Percentiles rank a stretch among this genome's conserved stretches.
These are phyloP conservation scores for Aphaenogaster rudis DNA, from an alignment of 1,140 invertebrate genomes.

Conservation along the genomic window DNA sequence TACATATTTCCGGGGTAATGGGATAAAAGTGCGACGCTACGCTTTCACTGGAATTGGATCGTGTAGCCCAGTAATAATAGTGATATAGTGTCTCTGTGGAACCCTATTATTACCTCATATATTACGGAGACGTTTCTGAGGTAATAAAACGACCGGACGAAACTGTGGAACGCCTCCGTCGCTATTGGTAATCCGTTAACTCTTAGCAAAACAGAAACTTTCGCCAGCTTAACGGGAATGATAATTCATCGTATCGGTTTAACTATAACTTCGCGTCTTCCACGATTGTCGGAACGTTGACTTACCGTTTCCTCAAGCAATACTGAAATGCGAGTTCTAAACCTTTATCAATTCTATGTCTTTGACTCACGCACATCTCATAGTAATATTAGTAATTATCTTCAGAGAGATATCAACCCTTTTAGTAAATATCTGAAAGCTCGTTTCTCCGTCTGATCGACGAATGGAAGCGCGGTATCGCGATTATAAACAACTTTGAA, in stretches of 20 bases:
- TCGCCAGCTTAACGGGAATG: conserved; percentile 29
- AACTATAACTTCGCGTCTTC: conserved; percentile 4
- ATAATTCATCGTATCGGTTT: conserved; percentile 50
- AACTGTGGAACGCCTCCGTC: conserved; percentile 21
- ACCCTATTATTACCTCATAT: conserved; percentile 60
- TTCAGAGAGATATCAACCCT: neutral
- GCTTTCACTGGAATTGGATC: conserved; percentile 63
- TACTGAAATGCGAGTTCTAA: neutral
- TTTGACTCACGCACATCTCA: neutral
- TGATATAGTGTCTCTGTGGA: conserved; percentile 58
- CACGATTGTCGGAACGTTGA: neutral
- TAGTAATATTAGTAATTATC: neutral
- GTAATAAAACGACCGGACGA: conserved; percentile 51
- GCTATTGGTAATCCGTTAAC: conserved; percentile 57
- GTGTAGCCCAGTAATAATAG: conserved; percentile 55
- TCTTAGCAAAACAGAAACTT: conserved; percentile 62
- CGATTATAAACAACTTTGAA: conserved; percentile 48
- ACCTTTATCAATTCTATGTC: neutral
- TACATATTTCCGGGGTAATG: conserved; percentile 53
- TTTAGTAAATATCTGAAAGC: neutral
- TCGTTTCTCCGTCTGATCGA: neutral
- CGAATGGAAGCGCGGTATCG: neutral
- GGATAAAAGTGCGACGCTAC: conserved; percentile 50
- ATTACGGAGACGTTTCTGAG: conserved; percentile 49
- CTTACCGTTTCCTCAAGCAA: neutral